These are phyloP conservation scores for Agonopterix alstromeriana DNA, from an alignment of 2,888 invertebrate genomes.

Conservation along the genomic window DNA sequence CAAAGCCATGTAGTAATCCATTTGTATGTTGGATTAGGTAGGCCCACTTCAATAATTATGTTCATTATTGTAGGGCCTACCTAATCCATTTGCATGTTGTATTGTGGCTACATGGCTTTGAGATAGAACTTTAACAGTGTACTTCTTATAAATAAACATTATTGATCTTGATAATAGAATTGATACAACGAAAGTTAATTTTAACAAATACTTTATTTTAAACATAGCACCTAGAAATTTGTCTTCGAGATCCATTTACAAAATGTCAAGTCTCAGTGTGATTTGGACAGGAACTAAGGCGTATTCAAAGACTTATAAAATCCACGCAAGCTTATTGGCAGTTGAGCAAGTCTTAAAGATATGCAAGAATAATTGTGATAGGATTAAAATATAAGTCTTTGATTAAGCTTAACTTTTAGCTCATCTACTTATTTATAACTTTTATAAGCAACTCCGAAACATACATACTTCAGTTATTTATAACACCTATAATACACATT, in stretches of 20 bases:
- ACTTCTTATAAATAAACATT: not conserved
- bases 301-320: constrained; percentile 24
- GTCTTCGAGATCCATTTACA: constrained; percentile 54
- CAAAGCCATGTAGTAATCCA: no score
- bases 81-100: no score
- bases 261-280: constrained; percentile 35
- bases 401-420: constrained; percentile 16
- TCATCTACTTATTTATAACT: not conserved
- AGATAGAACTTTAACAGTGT: not conserved
- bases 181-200: constrained; percentile 11
- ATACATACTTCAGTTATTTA: not conserved
- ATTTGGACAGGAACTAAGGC: constrained; percentile 29
- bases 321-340: not conserved
- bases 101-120: not conserved
- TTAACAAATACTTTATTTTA: constrained; percentile 56
- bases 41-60: no score
- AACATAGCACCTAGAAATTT: constrained; percentile 67
- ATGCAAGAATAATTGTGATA: constrained; percentile 20
- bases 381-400: constrained; percentile 22
- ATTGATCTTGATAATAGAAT: not conserved
- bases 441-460: not conserved
- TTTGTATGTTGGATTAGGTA: no score
- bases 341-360: constrained; percentile 4
- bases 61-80: no score
- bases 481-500: not conserved